A percentile compares a stretch with the other conserved stretches of the same genome.
These are phyloP conservation scores for Callosobruchus maculatus DNA, from an alignment of 2,888 invertebrate species.

Conservation along the genomic window DNA sequence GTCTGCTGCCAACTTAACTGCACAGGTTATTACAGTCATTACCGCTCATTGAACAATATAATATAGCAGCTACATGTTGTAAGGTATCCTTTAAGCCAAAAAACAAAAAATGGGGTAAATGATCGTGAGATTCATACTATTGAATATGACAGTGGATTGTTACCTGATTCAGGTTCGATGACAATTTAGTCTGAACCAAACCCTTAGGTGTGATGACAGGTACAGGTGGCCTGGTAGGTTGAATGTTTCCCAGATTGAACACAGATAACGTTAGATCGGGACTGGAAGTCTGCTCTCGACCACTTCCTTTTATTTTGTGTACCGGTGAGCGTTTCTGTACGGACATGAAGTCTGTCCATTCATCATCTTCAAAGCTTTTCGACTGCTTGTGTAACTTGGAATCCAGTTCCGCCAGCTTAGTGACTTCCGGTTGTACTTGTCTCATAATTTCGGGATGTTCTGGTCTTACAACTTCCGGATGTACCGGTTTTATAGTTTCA, in stretches of 20 bases:
- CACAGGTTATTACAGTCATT: too few relatives aligned
- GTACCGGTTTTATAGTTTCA: neutral
- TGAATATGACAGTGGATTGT: neutral
- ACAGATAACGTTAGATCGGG: constrained; percentile 44
- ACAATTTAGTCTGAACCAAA: constrained; percentile 42
- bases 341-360: constrained; percentile 61
- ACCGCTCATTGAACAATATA: too few relatives aligned
- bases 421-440: neutral
- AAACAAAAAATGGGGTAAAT: too few relatives aligned
- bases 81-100: too few relatives aligned
- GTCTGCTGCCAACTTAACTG: too few relatives aligned
- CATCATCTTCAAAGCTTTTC: constrained; percentile 51
- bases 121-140: too few relatives aligned
- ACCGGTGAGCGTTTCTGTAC: constrained; percentile 30
- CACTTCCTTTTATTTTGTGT: constrained; percentile 22
- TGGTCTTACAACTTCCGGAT: neutral
- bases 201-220: constrained; percentile 45
- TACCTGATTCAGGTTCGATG: constrained; percentile 19
- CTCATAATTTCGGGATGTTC: neutral
- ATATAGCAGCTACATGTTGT: too few relatives aligned
- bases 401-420: neutral
- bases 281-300: constrained; percentile 34
- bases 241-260: constrained; percentile 41
- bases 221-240: constrained; percentile 42
- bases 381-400: neutral